phyloP scores from a whole-genome alignment of 2,113 vertebrate genomes.

The Callospermophilus lateralis region DNA sequence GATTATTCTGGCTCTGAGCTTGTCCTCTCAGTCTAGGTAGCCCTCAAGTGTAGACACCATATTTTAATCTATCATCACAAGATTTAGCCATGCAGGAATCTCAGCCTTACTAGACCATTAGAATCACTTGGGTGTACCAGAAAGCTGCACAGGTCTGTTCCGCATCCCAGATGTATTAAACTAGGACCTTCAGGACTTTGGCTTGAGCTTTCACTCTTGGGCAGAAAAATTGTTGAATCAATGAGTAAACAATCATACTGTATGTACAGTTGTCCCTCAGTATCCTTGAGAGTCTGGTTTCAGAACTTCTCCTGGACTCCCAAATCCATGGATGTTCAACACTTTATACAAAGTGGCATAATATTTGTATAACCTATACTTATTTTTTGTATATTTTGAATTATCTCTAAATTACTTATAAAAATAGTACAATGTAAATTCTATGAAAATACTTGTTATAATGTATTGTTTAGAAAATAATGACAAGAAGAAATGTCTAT shows the following conservation, averaged over 20 bases:
- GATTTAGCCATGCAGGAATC: neutral
- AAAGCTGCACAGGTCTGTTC: neutral
- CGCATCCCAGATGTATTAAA: neutral
- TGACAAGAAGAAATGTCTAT: no score
- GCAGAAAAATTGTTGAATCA: neutral
- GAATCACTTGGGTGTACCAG: neutral
- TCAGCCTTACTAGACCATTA: neutral
- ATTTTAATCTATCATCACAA: neutral
- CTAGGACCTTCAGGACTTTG: neutral
- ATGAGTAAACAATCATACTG: neutral
- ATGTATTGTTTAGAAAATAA: no score
- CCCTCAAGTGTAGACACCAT: neutral
- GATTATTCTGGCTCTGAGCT: neutral
- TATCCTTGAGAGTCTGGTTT: neutral
- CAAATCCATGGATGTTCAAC: neutral
- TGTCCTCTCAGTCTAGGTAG: neutral
- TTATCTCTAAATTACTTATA: no score
- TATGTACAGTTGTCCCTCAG: neutral
- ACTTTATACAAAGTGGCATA: no score
- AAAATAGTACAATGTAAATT: no score
- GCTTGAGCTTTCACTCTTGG: neutral
- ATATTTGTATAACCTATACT: no score
- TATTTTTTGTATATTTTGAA: no score
- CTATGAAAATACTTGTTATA: no score
- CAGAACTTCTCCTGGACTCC: neutral